Conservation (phyloP, 2,888 invertebrate genomes). For the Nebria salina region DNA sequence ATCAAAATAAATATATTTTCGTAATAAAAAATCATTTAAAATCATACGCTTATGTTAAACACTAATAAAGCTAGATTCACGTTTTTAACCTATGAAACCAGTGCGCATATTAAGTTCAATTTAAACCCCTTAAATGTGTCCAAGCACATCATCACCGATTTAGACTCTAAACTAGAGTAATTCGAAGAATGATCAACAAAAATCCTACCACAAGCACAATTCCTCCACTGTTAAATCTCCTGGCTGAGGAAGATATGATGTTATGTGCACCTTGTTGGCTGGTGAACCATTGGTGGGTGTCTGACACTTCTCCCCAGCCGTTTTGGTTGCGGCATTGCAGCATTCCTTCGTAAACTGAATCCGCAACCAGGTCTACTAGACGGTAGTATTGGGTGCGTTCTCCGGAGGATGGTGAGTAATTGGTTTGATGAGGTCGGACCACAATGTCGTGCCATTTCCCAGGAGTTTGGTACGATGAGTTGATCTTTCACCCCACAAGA, state of each 20-base stretch:
- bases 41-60: no score
- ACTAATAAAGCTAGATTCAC: no score
- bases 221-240: background rate
- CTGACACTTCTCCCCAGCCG: slow-evolving; percentile 68
- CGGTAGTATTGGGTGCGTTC: slow-evolving; percentile 63
- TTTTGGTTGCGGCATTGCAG: slow-evolving; percentile 69
- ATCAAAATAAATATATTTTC: background rate
- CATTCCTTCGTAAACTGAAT: slow-evolving; percentile 67
- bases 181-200: background rate
- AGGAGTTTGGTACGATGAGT: slow-evolving; percentile 64
- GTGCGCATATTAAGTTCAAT: background rate
- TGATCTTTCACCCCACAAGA: slow-evolving; percentile 58
- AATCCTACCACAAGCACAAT: background rate
- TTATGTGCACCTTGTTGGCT: slow-evolving; percentile 3
- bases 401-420: slow-evolving; percentile 58
- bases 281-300: slow-evolving; percentile 67
- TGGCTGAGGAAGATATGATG: background rate
- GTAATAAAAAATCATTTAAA: background rate
- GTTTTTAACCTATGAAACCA: background rate
- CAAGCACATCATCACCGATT: background rate
- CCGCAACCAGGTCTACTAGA: slow-evolving; percentile 64
- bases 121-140: background rate
- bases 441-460: slow-evolving; percentile 67
- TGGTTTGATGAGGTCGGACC: slow-evolving; percentile 59
- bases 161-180: background rate